Base-by-base conservation (phyloP, 2,888 invertebrate species). In the Drosophila fulvimacula region DNA sequence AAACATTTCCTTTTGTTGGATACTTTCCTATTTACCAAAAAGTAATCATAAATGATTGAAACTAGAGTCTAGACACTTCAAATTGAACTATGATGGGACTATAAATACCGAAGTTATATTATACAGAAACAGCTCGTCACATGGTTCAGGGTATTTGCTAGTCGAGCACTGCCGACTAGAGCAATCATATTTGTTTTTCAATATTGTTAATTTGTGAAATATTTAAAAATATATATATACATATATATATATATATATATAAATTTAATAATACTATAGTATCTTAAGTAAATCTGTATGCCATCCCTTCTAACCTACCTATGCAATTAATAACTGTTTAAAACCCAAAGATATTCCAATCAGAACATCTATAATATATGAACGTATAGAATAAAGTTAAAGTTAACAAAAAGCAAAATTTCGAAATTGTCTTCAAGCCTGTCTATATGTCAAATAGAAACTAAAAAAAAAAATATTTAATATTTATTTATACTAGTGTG, bases 301-400 rank as follows among this genome's bases (percentile, higher is more conserved):
- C 24, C 52, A 53, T 60, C 15, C 60, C 42, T 57, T 48, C 71
- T 60, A 53, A 57, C 55, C 68, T 61, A 46, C 51, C 51, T 51
- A 51, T 51, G 34, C 34, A 36, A 51, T 48, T 19, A 32, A 32
- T 48, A 32, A 32, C 51, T 51, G 5, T 36, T n/a, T 15, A 24
- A 49, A 32, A 19, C 19, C 21, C 51, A 36, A 51, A 36, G 51
- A 36, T 36, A 51, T 51, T 51, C 15, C 15, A 36, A 32, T n/a
- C 19, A n/a, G 32, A 51, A n/a, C 36, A n/a, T 51, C 19, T 15
- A n/a, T 21, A n/a, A 15, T 15, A 34, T 21, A 34, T 34, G n/a
- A 7, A 30, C 17, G 7, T 36, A 36, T 32, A n/a, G 21, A 46
- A 38, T 38, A 30, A 55, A 61, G 56, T 21, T 10, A 36, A 38